Evolutionary conservation across 1,140 invertebrate genomes (phyloP), one percentile per base, ranked within the genome.

Genomic region (Phymastichus coffea): DNA sequence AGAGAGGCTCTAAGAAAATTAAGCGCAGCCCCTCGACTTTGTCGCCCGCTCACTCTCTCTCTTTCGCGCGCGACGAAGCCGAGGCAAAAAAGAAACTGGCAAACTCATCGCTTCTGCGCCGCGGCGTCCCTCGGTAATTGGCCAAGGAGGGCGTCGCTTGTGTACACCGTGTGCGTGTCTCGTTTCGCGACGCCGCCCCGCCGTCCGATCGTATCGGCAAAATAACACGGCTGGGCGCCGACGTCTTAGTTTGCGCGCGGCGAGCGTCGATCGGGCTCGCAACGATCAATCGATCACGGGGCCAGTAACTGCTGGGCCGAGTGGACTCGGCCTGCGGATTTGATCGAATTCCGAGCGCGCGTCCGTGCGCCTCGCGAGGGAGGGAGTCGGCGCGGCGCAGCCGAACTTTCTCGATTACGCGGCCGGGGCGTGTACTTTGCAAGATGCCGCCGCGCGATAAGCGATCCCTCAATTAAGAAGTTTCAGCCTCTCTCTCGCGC

Each of bases 401-500:
- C 26, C 4, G 46, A 59, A 59, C 46, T 61, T 55, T 61, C 23
- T 61, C 58, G 51, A 61, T 61, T 61, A 60, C 40, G 48, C 57
- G 26, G 17, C 28, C 1, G 23, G 23, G 14, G 6, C 33, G 40
- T 35, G 53, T 55, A 47, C 33, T 41, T 40, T 38, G 25, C 47
- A 35, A 51, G 49, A 52, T 41, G 46, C 43, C 19, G 15, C 26
- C 25, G 17, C n/a, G 46, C 6, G 57, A 60, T 59, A 52, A 59
- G 57, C 57, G 57, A 46, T 53, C 28, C 57, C 48, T 59, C 57
- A 46, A 59, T 59, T 59, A 59, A 43, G 48, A 52, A 59, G 48
- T 58, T 58, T 51, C 47, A 19, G 30, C 6, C 19, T 15, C 28
- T n/a, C n/a, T n/a, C n/a, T n/a, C n/a, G n/a, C n/a, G n/a, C n/a